Conservation (phyloP, 2,888 invertebrate species). For the Antitype chi region DNA sequence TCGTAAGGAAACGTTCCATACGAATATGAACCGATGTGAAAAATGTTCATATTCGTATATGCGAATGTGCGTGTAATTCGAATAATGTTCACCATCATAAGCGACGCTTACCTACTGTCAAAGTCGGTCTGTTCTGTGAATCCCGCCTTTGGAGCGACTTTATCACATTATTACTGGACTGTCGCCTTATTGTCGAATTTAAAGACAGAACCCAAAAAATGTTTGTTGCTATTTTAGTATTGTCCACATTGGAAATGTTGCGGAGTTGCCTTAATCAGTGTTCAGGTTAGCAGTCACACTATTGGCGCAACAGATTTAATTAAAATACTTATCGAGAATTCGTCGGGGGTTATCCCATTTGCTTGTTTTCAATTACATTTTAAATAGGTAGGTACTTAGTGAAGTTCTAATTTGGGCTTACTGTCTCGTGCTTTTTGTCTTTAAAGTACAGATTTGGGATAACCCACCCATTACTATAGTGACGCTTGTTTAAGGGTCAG, state of each 20-base stretch:
- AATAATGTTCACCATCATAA: too few relatives aligned
- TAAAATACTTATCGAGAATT: neutral
- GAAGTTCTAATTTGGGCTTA: neutral
- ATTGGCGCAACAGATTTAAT: neutral
- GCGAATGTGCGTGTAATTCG: neutral
- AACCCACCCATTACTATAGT: neutral
- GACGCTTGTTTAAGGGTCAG: neutral
- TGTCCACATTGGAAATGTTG: neutral
- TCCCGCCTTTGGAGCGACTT: neutral
- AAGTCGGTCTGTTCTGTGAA: neutral
- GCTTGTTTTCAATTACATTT: neutral
- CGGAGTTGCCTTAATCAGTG: neutral
- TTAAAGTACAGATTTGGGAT: neutral
- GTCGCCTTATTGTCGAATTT: constrained; percentile 23
- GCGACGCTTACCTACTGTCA: neutral
- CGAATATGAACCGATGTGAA: neutral
- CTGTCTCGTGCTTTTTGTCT: neutral
- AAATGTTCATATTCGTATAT: neutral
- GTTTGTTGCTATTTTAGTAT: constrained; percentile 21
- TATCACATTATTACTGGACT: constrained; percentile 15
- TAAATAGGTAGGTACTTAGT: neutral
- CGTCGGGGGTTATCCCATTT: neutral
- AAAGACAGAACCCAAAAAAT: constrained; percentile 38
- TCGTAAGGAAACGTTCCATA: neutral
- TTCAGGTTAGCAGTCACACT: neutral